Evolutionary conservation across 2,797 vertebrate genomes (phyloP).

Genomic region (Rhinella marina): DNA sequence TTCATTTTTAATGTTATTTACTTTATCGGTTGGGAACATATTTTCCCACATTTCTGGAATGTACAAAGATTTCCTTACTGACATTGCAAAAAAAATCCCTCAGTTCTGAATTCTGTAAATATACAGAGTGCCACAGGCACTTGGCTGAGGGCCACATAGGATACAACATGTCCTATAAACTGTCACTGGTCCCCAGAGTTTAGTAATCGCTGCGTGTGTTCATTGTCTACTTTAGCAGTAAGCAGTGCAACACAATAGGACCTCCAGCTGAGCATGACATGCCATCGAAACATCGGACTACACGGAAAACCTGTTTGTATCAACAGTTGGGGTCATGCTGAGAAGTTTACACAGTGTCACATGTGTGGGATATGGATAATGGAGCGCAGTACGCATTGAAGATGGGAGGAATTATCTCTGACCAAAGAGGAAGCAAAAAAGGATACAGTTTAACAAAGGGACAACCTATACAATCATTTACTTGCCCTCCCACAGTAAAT

Average conservation of each 20-base stretch:
- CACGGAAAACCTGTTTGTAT: conserved; percentile 40
- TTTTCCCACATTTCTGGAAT: conserved; percentile 31
- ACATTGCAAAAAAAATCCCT: conserved; percentile 40
- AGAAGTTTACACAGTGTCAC: conserved; percentile 53
- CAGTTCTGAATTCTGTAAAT: conserved; percentile 51
- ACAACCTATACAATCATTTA: background rate
- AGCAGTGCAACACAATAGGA: conserved; percentile 51
- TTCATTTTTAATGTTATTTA: background rate
- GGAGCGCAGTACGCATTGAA: background rate
- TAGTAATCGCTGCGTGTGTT: conserved; percentile 42
- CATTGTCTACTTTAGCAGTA: conserved; percentile 48
- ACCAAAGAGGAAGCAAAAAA: conserved; percentile 10
- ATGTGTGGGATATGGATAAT: conserved; percentile 48
- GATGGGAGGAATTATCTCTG: conserved; percentile 23
- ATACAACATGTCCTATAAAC: conserved; percentile 68
- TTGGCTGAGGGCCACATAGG: conserved; percentile 77
- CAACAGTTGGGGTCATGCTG: conserved; percentile 31
- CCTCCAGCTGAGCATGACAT: conserved; percentile 51
- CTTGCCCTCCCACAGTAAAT: background rate
- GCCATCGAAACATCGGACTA: conserved; percentile 10
- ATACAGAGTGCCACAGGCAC: conserved; percentile 68
- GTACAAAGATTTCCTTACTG: conserved; percentile 54
- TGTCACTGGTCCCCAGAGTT: conserved; percentile 34
- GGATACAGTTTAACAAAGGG: conserved; percentile 1
- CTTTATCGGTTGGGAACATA: background rate